Percentiles rank a stretch among this genome's conserved stretches.
These are phyloP conservation scores for Borostomias antarcticus DNA, from an alignment of 2,797 vertebrate genomes.

Conservation along the genomic window DNA sequence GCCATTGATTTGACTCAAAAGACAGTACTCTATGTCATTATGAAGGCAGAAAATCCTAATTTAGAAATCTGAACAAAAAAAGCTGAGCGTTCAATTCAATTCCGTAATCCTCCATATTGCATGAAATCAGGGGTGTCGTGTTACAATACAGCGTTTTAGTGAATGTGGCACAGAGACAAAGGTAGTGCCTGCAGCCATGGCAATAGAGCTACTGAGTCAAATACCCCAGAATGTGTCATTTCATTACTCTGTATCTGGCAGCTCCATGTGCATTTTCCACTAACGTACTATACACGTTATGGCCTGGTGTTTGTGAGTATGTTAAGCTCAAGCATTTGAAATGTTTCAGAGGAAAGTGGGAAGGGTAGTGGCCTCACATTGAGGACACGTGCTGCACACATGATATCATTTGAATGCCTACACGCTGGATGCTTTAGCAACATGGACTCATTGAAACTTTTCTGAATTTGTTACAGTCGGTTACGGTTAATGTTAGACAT, in stretches of 20 bases:
- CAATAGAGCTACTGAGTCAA: slow-evolving; percentile 62
- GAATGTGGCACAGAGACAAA: slow-evolving; percentile 78
- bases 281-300: slow-evolving; percentile 37
- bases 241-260: slow-evolving; percentile 70
- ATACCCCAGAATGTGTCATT: slow-evolving; percentile 64
- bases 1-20: slow-evolving; percentile 80
- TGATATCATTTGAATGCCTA: background rate
- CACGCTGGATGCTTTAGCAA: too few species aligned
- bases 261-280: slow-evolving; percentile 53
- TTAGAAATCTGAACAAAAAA: slow-evolving; percentile 82
- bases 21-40: slow-evolving; percentile 80
- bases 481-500: background rate
- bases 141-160: slow-evolving; percentile 80
- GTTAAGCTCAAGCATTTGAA: slow-evolving; percentile 36
- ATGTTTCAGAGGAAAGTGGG: slow-evolving; percentile 37
- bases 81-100: slow-evolving; percentile 75
- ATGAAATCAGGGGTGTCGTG: slow-evolving; percentile 81
- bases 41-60: slow-evolving; percentile 83
- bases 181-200: slow-evolving; percentile 75
- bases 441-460: too few species aligned
- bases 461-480: too few species aligned
- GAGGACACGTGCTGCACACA: background rate
- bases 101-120: slow-evolving; percentile 79
- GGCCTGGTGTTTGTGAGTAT: slow-evolving; percentile 32
- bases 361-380: slow-evolving; percentile 22